Evolutionary conservation across 2,113 vertebrate species (phyloP), one percentile per base, ranked within the genome.

Genomic region (Prunella fulvescens): DNA sequence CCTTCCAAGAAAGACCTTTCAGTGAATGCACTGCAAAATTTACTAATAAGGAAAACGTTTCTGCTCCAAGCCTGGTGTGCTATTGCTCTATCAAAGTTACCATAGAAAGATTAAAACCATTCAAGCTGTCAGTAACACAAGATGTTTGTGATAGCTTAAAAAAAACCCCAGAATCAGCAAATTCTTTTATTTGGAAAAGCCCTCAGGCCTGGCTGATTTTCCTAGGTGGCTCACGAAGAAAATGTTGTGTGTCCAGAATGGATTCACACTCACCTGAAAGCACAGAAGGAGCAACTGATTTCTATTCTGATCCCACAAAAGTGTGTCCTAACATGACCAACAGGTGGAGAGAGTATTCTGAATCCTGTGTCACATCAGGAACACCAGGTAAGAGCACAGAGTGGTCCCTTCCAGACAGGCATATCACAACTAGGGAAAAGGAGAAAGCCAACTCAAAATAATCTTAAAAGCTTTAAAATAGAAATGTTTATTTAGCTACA

Each of bases 401-500:
- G 18, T 8, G 14, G 9, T 17, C 28, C 70, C 31, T 66, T 79
- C 37, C 42, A 86, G 50, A 82, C 0, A 83, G 31, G 18, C 26
- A 42, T 11, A 72, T 17, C 45, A 35, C 39, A 69, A 15, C 37
- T 62, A 56, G 6, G 13, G 31, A 74, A 87, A 83, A 70, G 25
- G 6, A 83, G 19, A 83, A 86, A 81, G 48, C 3, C 6, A 1
- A 86, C 51, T 73, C 33, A 2, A 88, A 92, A 85, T 72, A 81
- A 83, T 70, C 39, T 40, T 57, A 29, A 94, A 93, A 84, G 16
- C n/a, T 61, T 96, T 50, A 97, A 97, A 96, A 97, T 97, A 97
- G 56, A 96, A 44, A 94, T 37, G 86, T 97, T 97, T 97, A 97
- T 97, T 97, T 81, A 76, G 72, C 86, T 92, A 96, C 65, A 88